Evolutionary conservation across 1,140 invertebrate species (phyloP).

Genomic region (Drosophila simulans): DNA sequence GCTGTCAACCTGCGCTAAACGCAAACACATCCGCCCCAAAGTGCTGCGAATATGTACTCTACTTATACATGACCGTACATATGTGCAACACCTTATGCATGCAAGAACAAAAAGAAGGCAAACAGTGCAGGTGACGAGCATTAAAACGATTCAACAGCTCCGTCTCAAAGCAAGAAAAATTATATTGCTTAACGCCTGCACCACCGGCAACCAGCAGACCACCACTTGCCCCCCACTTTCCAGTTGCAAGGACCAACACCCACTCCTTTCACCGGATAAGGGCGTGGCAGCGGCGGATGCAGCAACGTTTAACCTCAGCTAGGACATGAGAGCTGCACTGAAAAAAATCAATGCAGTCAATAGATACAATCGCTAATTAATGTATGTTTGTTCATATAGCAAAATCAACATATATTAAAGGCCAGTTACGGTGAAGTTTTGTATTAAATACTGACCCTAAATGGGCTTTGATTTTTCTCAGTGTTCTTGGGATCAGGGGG

Average conservation of each 20-base stretch:
- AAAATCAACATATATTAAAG: no score
- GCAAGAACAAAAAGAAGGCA: slow-evolving; percentile 39
- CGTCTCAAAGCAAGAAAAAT: slow-evolving; percentile 73
- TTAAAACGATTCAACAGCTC: slow-evolving; percentile 83
- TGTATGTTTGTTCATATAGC: no score
- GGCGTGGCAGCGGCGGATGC: slow-evolving; percentile 59
- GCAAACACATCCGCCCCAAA: slow-evolving; percentile 67
- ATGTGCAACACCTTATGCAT: slow-evolving; percentile 52
- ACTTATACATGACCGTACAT: background rate
- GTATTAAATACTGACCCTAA: no score
- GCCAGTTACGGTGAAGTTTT: no score
- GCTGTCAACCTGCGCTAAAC: slow-evolving; percentile 71
- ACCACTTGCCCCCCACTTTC: background rate
- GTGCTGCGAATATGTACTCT: slow-evolving; percentile 23
- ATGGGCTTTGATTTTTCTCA: background rate
- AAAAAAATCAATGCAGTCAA: background rate
- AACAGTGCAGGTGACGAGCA: slow-evolving; percentile 74
- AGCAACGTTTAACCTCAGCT: slow-evolving; percentile 62
- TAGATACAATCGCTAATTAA: no score
- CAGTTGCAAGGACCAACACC: slow-evolving; percentile 4
- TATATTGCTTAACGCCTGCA: slow-evolving; percentile 69
- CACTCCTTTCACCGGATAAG: slow-evolving; percentile 34
- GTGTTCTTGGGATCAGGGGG: slow-evolving; percentile 31
- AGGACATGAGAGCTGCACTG: slow-evolving; percentile 13
- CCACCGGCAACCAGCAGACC: background rate